Conservation (phyloP, 2,113 vertebrate genomes). For the Toxotes jaculatrix region DNA sequence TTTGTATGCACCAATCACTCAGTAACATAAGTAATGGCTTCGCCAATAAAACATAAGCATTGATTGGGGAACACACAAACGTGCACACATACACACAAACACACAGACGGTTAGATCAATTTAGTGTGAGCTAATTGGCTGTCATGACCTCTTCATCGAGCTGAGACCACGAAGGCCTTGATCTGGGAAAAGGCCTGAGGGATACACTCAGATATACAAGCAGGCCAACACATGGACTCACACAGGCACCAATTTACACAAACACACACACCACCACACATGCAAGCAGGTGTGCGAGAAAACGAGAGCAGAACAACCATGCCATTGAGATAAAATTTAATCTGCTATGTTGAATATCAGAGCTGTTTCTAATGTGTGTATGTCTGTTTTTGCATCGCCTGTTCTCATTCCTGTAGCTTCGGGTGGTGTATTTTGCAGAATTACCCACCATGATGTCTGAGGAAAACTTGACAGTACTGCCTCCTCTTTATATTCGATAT, state of each 20-base stretch:
- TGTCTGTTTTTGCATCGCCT: not conserved
- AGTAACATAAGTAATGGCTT: slow-evolving; percentile 71
- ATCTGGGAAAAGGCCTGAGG: slow-evolving; percentile 67
- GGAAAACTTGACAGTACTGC: not conserved
- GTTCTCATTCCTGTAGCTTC: slow-evolving; percentile 21
- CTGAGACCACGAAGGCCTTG: slow-evolving; percentile 66
- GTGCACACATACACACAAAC: not conserved
- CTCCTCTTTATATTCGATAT: not conserved
- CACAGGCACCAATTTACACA: slow-evolving; percentile 1
- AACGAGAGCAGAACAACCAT: slow-evolving; percentile 13
- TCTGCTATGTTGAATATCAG: slow-evolving; percentile 13
- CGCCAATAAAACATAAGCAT: slow-evolving; percentile 70
- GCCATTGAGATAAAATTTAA: slow-evolving; percentile 34
- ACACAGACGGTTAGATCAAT: slow-evolving; percentile 62
- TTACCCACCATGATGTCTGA: not conserved
- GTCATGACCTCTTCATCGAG: slow-evolving; percentile 72
- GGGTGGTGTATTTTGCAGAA: slow-evolving; percentile 3
- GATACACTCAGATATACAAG: slow-evolving; percentile 49
- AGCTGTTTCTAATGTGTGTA: slow-evolving; percentile 11
- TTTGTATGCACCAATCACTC: slow-evolving; percentile 45
- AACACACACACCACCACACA: not conserved
- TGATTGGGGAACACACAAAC: slow-evolving; percentile 45
- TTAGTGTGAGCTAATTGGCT: slow-evolving; percentile 75
- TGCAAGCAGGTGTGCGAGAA: not conserved
- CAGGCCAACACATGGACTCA: slow-evolving; percentile 24